Percentiles rank a stretch among this genome's conserved stretches.
Evolutionary conservation across 2,797 vertebrate genomes (phyloP).

Genomic region (Muscicapa striata): DNA sequence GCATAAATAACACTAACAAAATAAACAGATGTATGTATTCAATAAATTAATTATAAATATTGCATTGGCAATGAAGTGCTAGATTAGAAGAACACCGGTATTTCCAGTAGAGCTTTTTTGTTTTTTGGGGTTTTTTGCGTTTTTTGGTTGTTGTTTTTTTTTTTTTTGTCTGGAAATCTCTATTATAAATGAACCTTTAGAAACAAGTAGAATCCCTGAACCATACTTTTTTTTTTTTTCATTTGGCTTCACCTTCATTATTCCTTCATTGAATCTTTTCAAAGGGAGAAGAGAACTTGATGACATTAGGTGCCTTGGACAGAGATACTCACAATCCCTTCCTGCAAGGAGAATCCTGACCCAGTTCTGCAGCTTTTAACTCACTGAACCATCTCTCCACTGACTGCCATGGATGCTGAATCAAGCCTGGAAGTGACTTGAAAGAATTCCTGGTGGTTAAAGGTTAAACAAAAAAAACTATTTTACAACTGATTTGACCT

Average conservation of each 20-base stretch:
- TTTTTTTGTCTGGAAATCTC: not conserved
- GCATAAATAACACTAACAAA: slow-evolving; percentile 83
- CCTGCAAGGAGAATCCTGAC: not conserved
- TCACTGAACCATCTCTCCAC: not conserved
- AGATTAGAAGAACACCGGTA: slow-evolving; percentile 57
- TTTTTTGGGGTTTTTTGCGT: not conserved
- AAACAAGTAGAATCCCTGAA: not conserved
- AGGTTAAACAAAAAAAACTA: not conserved
- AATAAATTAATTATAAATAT: slow-evolving; percentile 85
- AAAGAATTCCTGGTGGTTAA: not conserved
- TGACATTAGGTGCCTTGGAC: not conserved
- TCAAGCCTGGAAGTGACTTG: not conserved
- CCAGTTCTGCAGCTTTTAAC: not conserved
- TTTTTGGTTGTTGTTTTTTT: not conserved
- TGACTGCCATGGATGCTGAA: not conserved
- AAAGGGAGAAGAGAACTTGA: not conserved
- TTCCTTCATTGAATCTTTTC: not conserved
- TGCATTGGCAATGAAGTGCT: slow-evolving; percentile 76
- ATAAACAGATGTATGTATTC: slow-evolving; percentile 71
- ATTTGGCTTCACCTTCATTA: not conserved
- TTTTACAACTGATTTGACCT: slow-evolving; percentile 49
- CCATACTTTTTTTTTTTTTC: not conserved
- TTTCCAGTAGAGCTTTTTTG: not conserved
- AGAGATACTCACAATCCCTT: not conserved
- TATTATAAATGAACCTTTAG: slow-evolving; percentile 24